A percentile compares a stretch with the other conserved stretches of the same genome.
Conservation (phyloP, 2,113 vertebrate genomes). For the Ictalurus punctatus region DNA sequence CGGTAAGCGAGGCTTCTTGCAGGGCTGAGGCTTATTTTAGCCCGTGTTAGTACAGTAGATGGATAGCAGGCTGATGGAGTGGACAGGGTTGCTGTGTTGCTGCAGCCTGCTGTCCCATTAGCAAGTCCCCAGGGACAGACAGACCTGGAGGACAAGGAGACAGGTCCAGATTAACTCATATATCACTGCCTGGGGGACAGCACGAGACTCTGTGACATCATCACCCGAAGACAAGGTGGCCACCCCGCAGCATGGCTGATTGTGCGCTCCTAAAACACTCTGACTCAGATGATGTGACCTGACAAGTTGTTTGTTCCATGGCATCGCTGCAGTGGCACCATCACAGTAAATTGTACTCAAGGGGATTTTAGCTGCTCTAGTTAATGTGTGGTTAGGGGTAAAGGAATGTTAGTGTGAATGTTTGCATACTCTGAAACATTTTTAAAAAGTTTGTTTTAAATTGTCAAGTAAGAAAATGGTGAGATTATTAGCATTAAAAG, state of each 20-base stretch:
- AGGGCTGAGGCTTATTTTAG: conserved; percentile 54
- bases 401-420: not conserved
- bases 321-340: not conserved
- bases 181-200: conserved; percentile 79
- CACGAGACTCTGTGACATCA: conserved; percentile 74
- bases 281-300: conserved; percentile 63
- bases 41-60: conserved; percentile 64
- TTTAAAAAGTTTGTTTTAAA: not conserved
- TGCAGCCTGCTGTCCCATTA: conserved; percentile 82
- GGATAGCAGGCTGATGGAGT: conserved; percentile 63
- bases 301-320: conserved; percentile 56
- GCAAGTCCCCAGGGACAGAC: conserved; percentile 73
- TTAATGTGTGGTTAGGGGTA: not conserved
- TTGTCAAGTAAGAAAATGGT: not conserved
- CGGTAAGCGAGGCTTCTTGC: conserved; percentile 55
- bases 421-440: not conserved
- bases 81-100: conserved; percentile 69
- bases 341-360: not conserved
- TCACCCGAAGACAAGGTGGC: conserved; percentile 64
- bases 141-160: conserved; percentile 73
- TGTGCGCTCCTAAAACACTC: conserved; percentile 58
- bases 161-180: conserved; percentile 87
- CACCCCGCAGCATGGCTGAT: conserved; percentile 64
- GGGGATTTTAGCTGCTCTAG: not conserved
- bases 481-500: not conserved